A percentile compares a stretch with the other conserved stretches of the same genome.
Evolutionary conservation across 2,888 invertebrate genomes (phyloP).

Genomic region (Petrolisthes cinctipes): DNA sequence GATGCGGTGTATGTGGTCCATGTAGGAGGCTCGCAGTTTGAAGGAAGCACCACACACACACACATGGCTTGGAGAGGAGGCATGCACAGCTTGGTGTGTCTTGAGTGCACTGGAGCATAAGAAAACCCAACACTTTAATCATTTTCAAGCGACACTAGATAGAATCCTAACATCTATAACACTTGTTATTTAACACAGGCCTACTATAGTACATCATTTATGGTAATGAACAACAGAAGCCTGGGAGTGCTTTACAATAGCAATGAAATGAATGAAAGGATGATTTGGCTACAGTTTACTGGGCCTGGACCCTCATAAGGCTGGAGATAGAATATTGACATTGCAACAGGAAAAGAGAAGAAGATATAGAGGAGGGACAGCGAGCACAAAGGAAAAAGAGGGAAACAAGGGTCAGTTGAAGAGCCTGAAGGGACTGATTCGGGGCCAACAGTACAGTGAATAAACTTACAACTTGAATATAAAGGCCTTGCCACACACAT

Average conservation of each 20-base stretch:
- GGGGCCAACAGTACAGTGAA: neutral
- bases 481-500: conserved; percentile 43
- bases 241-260: neutral
- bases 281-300: neutral
- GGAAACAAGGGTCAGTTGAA: neutral
- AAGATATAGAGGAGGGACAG: neutral
- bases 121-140: no score
- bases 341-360: neutral
- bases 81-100: conserved; percentile 44
- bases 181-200: no score
- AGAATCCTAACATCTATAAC: no score
- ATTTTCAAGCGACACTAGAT: no score
- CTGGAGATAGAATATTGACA: neutral
- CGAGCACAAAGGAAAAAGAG: neutral
- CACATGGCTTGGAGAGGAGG: conserved; percentile 30
- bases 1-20: conserved; percentile 43
- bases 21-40: conserved; percentile 35
- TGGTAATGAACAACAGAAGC: neutral
- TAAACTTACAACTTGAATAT: conserved; percentile 48
- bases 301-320: no score
- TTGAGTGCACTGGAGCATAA: conserved; percentile 34
- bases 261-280: neutral
- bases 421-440: neutral
- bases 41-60: conserved; percentile 45
- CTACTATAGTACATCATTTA: no score